Percentiles rank a stretch among this genome's conserved stretches.
Evolutionary conservation across 2,797 vertebrate species (phyloP).

Genomic region (Eidolon dupreanum): DNA sequence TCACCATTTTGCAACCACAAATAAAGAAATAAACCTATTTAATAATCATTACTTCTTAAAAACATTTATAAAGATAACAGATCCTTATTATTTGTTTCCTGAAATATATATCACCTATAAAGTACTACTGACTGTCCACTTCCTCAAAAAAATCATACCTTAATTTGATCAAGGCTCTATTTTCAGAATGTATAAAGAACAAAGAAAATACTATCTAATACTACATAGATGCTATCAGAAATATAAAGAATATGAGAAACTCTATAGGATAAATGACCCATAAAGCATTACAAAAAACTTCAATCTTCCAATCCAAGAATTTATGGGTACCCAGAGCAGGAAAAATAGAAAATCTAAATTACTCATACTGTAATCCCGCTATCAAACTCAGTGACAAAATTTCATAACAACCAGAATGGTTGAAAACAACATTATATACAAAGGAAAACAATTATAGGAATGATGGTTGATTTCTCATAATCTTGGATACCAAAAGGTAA

Average conservation of each 20-base stretch:
- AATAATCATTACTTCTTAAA: neutral
- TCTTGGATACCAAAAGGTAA: neutral
- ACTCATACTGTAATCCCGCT: neutral
- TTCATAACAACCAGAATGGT: neutral
- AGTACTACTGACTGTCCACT: neutral
- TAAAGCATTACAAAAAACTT: neutral
- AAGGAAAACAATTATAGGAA: neutral
- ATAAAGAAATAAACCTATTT: neutral
- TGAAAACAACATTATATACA: neutral
- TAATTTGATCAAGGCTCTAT: neutral
- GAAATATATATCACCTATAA: neutral
- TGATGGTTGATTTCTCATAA: neutral
- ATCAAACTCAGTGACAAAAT: neutral
- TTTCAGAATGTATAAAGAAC: neutral
- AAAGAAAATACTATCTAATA: neutral
- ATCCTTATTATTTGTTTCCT: neutral
- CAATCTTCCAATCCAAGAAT: neutral
- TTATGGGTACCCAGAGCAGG: neutral
- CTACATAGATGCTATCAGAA: neutral
- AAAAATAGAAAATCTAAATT: neutral
- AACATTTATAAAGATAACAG: neutral
- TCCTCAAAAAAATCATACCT: neutral
- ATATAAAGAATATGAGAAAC: neutral
- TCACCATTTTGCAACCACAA: neutral
- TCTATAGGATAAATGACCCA: neutral